Evolutionary conservation across 2,888 invertebrate species (phyloP).

Genomic region (Hypercompe scribonia): DNA sequence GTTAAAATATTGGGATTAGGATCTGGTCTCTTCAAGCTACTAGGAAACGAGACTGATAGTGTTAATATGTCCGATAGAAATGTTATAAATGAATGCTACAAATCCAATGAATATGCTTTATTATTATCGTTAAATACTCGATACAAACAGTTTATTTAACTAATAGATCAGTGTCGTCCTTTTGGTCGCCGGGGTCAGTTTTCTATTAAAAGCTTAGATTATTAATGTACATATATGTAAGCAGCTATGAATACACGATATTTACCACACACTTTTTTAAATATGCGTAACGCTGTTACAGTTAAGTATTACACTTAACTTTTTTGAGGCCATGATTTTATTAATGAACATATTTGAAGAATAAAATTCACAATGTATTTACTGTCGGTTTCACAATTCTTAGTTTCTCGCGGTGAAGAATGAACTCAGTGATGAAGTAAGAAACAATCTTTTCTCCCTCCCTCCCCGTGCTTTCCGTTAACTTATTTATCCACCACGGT

Average conservation of each 20-base stretch:
- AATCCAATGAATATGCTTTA: neutral
- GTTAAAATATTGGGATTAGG: too few relatives aligned
- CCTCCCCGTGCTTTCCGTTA: too few relatives aligned
- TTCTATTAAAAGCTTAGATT: neutral
- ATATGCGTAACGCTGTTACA: neutral
- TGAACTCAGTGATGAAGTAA: neutral
- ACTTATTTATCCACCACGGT: neutral
- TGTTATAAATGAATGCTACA: neutral
- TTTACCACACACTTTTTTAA: neutral
- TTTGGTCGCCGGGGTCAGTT: neutral
- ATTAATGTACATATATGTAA: neutral
- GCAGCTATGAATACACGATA: neutral
- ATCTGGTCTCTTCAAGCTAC: neutral
- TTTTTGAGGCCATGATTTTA: too few relatives aligned
- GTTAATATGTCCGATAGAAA: neutral
- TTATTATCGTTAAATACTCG: neutral
- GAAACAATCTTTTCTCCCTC: neutral
- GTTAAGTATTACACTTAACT: neutral
- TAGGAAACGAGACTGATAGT: neutral
- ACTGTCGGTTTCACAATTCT: neutral
- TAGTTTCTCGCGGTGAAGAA: neutral
- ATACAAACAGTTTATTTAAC: neutral
- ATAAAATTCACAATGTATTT: neutral
- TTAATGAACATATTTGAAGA: neutral
- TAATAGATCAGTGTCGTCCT: neutral